Evolutionary conservation across 2,113 vertebrate genomes (phyloP).

Genomic region (Tricholaema leucomelas): DNA sequence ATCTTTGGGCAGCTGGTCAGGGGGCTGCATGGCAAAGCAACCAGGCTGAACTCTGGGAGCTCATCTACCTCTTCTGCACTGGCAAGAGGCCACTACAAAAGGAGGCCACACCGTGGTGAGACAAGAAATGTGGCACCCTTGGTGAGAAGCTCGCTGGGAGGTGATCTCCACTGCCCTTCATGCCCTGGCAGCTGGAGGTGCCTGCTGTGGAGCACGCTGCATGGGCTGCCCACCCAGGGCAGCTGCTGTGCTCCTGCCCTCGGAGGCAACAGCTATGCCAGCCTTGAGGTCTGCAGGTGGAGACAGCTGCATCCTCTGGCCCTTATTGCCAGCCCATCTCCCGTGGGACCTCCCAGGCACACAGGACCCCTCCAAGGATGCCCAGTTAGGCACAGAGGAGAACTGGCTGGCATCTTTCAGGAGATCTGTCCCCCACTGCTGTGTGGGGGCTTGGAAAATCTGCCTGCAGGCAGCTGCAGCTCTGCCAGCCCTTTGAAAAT

Average conservation of each 20-base stretch:
- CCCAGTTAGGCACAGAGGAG: background rate
- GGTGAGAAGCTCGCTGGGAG: background rate
- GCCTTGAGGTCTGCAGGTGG: background rate
- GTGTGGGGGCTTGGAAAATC: background rate
- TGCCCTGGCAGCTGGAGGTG: background rate
- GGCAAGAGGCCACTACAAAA: background rate
- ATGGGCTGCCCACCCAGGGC: background rate
- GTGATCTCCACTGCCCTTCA: rapidly evolving
- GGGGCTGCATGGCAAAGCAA: background rate
- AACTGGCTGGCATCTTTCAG: background rate
- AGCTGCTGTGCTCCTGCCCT: background rate
- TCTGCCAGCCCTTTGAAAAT: background rate
- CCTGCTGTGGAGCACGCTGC: background rate
- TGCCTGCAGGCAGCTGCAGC: background rate
- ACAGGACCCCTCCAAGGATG: background rate
- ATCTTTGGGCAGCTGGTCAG: background rate
- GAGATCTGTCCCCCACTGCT: background rate
- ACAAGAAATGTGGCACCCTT: background rate
- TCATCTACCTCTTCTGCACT: background rate
- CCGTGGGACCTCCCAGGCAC: background rate
- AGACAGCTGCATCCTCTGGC: rapidly evolving
- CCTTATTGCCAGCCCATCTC: background rate
- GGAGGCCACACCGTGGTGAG: background rate
- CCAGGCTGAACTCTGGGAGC: background rate
- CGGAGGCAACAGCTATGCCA: rapidly evolving